Percentiles rank a stretch among this genome's conserved stretches.
These are phyloP conservation scores for Drosophila prolongata DNA, from an alignment of 2,888 invertebrate genomes.

Conservation along the genomic window DNA sequence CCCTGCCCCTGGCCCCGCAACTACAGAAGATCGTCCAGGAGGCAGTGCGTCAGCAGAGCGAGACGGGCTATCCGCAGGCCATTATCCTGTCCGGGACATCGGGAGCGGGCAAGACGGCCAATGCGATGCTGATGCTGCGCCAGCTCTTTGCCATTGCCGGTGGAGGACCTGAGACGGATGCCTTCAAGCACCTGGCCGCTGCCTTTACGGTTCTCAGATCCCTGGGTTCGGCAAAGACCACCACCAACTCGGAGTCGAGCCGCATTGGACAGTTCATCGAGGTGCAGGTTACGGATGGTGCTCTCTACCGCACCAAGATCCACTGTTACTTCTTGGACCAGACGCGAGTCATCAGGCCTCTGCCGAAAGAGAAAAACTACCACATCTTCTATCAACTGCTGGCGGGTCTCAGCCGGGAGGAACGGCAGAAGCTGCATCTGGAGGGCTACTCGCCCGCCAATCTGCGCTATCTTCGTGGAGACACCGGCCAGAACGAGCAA, in stretches of 20 bases:
- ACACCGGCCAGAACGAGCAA: constrained; percentile 89
- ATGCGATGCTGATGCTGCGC: constrained; percentile 94
- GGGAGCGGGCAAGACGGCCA: constrained; percentile 97
- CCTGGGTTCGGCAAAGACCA: constrained; percentile 95
- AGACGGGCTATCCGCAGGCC: constrained; percentile 97
- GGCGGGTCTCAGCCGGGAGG: constrained; percentile 94
- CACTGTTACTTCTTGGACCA: constrained; percentile 98
- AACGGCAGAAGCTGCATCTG: constrained; percentile 93
- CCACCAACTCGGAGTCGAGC: constrained; percentile 95
- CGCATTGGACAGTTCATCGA: constrained; percentile 98
- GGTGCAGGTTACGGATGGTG: constrained; percentile 97
- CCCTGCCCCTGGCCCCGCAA: constrained; percentile 91
- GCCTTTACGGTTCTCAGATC: constrained; percentile 97
- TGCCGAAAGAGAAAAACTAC: constrained; percentile 96
- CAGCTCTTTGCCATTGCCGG: constrained; percentile 97
- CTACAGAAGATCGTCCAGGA: constrained; percentile 95
- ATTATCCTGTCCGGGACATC: constrained; percentile 96
- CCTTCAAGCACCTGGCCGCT: constrained; percentile 97
- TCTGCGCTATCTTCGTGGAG: constrained; percentile 92
- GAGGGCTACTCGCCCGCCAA: constrained; percentile 93
- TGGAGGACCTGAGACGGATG: constrained; percentile 97
- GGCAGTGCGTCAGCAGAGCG: constrained; percentile 96
- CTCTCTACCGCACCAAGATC: constrained; percentile 96
- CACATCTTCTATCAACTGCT: constrained; percentile 98
- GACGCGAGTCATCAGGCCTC: constrained; percentile 94